Base-by-base conservation (phyloP, 2,797 vertebrate genomes). In the Gadopsis bispinosus region DNA sequence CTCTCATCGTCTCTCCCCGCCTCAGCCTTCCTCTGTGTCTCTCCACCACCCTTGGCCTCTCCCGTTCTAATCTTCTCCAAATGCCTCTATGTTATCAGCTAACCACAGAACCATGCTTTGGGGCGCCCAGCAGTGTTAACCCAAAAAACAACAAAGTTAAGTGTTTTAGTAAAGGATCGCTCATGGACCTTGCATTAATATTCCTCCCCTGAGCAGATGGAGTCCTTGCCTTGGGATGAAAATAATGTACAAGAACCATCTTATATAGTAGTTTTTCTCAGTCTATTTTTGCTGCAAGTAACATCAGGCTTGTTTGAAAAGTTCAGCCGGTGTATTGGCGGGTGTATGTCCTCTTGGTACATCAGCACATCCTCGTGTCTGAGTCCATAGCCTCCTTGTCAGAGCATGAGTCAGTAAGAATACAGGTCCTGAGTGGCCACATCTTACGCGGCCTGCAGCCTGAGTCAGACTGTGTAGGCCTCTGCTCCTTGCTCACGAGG, bases 61-160 rank as follows among this genome's bases (percentile, higher is more conserved):
- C 68, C 51, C 72, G 3, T 79, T 85, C 74, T 91, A 90, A 90
- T 92, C 87, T 86, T 56, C 70, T 89, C 84, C 69, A 75, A 87
- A 87, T 65, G 88, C 83, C 76, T 86, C 81, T 33, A 26, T 79
- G 90, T 93, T 93, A 93, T 93, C 91, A 85, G 87, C 79, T 5
- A 61, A 59, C 45, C 65, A 62, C 91, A 93, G 92, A 86, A 41
- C 41, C 68, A 33, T 16, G 89, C 91, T 91, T 43, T 76, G 80
- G 88, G 88, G 81, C 83, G 56, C 80, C 69, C 79, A 50, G 70
- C 64, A 65, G 82, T 83, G 86, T 91, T 90, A 88, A 88, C 87
- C 86, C 75, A 64, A 79, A 86, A 86, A 89, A 92, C 87, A 88
- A 86, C 83, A 48, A 80, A 73, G 75, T 86, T 63, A 73, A 87